phyloP scores from a whole-genome alignment of 2,797 vertebrate genomes.

The Ibycter americanus region DNA sequence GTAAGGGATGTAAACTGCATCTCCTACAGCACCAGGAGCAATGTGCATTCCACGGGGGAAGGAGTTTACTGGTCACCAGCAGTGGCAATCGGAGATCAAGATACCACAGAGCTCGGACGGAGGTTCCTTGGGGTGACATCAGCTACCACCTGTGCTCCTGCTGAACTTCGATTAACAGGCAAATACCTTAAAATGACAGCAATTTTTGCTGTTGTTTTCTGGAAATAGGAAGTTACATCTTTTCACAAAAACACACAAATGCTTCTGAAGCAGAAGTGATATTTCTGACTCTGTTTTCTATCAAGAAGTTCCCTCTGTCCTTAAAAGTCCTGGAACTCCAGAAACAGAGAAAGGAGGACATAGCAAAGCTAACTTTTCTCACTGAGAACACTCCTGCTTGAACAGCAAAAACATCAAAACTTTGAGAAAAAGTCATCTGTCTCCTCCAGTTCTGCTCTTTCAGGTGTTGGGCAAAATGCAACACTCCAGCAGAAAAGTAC shows the following conservation, averaged over 20 bases:
- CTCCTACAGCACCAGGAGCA: not conserved
- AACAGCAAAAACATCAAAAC: not conserved
- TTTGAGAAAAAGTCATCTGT: not conserved
- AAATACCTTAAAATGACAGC: not conserved
- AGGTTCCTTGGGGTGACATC: not conserved
- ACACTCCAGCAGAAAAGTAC: not conserved
- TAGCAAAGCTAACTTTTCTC: not conserved
- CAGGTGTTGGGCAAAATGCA: not conserved
- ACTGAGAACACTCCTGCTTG: conserved; percentile 8
- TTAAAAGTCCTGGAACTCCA: not conserved
- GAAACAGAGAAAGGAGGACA: not conserved
- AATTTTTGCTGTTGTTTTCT: not conserved
- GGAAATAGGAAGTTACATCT: not conserved
- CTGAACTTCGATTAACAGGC: not conserved
- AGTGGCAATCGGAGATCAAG: not conserved
- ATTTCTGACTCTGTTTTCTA: not conserved
- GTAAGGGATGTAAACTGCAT: not conserved
- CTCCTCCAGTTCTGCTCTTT: not conserved
- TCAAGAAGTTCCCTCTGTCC: not conserved
- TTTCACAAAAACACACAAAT: not conserved
- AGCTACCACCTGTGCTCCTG: not conserved
- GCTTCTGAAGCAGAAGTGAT: not conserved
- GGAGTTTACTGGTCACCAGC: not conserved
- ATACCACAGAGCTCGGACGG: not conserved
- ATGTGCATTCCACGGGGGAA: not conserved